Percentiles rank a stretch among this genome's conserved stretches.
phyloP scores from a whole-genome alignment of 1,140 invertebrate species.

The Rhizoglyphus robini region DNA sequence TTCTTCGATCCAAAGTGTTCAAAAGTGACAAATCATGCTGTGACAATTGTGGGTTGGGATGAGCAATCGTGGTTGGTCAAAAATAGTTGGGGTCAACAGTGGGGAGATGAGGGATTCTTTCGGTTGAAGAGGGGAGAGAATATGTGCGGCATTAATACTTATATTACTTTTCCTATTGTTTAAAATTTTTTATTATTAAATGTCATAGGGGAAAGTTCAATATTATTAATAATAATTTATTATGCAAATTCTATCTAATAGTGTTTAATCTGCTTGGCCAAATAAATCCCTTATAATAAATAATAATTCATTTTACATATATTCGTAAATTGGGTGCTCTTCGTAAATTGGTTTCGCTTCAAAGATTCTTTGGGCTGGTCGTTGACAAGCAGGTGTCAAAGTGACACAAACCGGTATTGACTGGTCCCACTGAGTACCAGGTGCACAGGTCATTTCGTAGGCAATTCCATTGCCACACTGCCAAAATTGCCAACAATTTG shows the following conservation, averaged over 20 bases:
- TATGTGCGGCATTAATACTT: constrained; percentile 5
- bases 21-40: constrained; percentile 6
- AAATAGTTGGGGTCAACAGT: constrained; percentile 19
- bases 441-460: constrained; percentile 22
- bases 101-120: constrained; percentile 17
- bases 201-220: too few species aligned
- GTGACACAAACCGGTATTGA: constrained; percentile 24
- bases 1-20: neutral
- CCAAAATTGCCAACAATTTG: constrained; percentile 17
- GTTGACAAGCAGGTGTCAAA: neutral
- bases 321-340: too few species aligned
- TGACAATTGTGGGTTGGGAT: constrained; percentile 2
- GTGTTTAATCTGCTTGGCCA: too few species aligned
- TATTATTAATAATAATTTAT: too few species aligned
- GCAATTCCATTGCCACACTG: constrained; percentile 18
- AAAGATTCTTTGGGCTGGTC: too few species aligned
- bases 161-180: constrained; percentile 3
- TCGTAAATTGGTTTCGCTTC: too few species aligned
- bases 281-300: too few species aligned
- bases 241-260: too few species aligned
- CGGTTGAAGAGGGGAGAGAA: constrained; percentile 9
- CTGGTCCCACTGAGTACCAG: constrained; percentile 25
- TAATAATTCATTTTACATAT: too few species aligned
- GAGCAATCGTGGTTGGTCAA: constrained; percentile 7
- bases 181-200: too few species aligned